A percentile compares a stretch with the other conserved stretches of the same genome.
Conservation (phyloP, 35 echinoderm and acorn worm species). For the Nesometra sesokonis region DNA sequence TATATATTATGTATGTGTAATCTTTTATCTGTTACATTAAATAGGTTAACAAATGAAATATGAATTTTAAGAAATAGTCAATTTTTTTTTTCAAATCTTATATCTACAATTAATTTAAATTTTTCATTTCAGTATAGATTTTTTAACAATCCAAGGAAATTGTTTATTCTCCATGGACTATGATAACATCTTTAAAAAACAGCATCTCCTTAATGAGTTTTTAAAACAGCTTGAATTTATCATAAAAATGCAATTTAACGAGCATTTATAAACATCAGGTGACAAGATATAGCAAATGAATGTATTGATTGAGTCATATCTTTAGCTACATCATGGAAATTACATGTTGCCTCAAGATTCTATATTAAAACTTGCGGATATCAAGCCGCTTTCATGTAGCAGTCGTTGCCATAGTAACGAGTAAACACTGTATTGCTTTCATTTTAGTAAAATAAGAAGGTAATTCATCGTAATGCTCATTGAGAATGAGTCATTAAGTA, state of each 20-base stretch:
- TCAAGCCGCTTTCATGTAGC: neutral
- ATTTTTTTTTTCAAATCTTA: too few relatives aligned
- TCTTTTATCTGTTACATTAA: too few relatives aligned
- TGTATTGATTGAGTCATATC: neutral
- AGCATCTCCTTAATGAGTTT: neutral
- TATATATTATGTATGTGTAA: too few relatives aligned
- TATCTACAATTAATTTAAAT: too few relatives aligned
- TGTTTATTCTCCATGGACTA: constrained; percentile 1
- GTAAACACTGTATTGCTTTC: neutral
- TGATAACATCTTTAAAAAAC: neutral
- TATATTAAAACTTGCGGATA: neutral
- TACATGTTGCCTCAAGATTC: neutral
- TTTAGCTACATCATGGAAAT: neutral
- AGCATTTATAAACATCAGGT: neutral
- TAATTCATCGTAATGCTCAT: neutral
- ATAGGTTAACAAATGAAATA: too few relatives aligned
- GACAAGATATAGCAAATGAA: neutral
- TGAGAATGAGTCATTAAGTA: neutral
- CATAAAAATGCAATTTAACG: neutral
- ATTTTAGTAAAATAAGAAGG: neutral
- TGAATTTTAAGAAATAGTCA: too few relatives aligned
- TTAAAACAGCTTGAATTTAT: neutral
- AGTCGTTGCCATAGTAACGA: neutral
- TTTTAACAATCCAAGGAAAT: too few relatives aligned
- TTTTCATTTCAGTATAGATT: too few relatives aligned